A percentile compares a stretch with the other conserved stretches of the same genome.
Evolutionary conservation across 2,113 vertebrate genomes (phyloP).

Genomic region (Tapirus terrestris): DNA sequence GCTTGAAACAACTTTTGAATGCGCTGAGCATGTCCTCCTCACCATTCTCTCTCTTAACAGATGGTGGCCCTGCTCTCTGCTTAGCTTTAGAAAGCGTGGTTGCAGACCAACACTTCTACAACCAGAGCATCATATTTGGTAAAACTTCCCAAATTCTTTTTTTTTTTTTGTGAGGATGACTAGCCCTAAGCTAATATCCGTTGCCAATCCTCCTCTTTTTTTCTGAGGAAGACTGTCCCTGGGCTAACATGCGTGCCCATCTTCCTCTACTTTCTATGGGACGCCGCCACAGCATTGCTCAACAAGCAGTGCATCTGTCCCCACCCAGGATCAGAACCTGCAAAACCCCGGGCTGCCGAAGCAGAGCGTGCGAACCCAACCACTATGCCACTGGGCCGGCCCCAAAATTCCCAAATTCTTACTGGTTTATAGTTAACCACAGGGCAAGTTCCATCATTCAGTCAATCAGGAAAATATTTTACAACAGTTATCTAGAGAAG

Average conservation of each 20-base stretch:
- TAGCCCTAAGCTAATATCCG: too few species aligned
- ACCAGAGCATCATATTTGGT: not conserved
- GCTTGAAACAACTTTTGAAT: not conserved
- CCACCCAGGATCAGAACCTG: too few species aligned
- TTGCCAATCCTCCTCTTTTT: too few species aligned
- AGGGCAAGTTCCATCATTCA: not conserved
- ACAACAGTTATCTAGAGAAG: not conserved
- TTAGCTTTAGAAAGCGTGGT: not conserved
- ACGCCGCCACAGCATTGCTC: too few species aligned
- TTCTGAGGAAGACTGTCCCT: too few species aligned
- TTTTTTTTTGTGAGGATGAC: too few species aligned
- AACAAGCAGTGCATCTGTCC: too few species aligned
- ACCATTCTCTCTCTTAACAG: not conserved
- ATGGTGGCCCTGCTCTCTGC: not conserved
- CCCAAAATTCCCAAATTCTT: conserved; percentile 11
- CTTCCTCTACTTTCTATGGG: too few species aligned
- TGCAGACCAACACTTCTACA: not conserved
- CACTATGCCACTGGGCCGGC: too few species aligned
- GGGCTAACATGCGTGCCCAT: too few species aligned
- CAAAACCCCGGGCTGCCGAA: too few species aligned
- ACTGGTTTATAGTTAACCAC: not conserved
- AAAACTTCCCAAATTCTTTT: conserved; percentile 17
- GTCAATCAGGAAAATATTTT: not conserved
- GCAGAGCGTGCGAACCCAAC: too few species aligned
- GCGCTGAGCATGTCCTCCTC: not conserved